These are phyloP conservation scores for Pollenia griseotomentosa DNA, from an alignment of 2,888 invertebrate genomes.

Conservation along the genomic window DNA sequence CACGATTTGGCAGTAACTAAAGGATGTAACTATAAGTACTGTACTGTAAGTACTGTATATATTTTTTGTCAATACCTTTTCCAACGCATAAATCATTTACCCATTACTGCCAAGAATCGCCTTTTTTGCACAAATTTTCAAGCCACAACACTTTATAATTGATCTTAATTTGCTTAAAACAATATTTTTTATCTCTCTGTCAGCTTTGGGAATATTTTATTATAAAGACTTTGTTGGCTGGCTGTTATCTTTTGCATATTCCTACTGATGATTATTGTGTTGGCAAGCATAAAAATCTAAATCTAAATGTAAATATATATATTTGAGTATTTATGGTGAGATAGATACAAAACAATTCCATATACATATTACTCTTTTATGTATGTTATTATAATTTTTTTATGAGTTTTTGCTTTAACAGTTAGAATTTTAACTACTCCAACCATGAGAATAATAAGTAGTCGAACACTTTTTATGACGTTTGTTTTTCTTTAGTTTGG, in stretches of 20 bases:
- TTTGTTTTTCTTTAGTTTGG: conserved; percentile 8
- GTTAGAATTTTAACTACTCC: conserved; percentile 62
- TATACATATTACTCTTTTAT: background rate
- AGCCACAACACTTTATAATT: conserved; percentile 11
- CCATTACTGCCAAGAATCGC: conserved; percentile 15
- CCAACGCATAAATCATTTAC: conserved; percentile 27
- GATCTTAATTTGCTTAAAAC: conserved; percentile 35
- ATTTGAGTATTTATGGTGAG: background rate
- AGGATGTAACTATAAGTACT: no score
- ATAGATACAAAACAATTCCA: conserved; percentile 9
- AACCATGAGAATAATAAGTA: conserved; percentile 35
- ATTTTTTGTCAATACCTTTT: background rate
- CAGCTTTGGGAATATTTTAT: background rate
- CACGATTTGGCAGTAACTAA: no score
- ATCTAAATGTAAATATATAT: background rate
- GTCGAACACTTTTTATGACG: conserved; percentile 56
- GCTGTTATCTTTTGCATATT: conserved; percentile 36
- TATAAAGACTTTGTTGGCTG: conserved; percentile 21
- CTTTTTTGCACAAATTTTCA: background rate
- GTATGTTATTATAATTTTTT: conserved; percentile 43
- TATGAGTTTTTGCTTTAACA: conserved; percentile 44
- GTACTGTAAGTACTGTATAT: no score
- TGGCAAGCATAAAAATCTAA: conserved; percentile 26
- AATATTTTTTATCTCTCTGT: background rate
- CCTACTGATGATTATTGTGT: conserved; percentile 30